These are phyloP conservation scores for Enteromius afrohamiltoni DNA, from an alignment of 2,797 vertebrate species.

Conservation along the genomic window DNA sequence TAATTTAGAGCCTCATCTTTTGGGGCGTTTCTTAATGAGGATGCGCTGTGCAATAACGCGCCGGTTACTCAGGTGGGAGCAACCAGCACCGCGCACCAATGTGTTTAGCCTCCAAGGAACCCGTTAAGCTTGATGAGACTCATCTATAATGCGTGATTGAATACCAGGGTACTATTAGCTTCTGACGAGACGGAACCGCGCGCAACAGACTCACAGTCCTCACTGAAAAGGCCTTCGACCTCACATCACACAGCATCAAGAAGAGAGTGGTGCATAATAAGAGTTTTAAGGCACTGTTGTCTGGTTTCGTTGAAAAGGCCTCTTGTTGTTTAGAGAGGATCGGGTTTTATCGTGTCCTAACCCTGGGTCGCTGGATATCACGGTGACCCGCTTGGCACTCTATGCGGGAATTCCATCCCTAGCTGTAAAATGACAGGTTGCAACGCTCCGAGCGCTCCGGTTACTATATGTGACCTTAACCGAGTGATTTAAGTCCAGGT, in stretches of 20 bases:
- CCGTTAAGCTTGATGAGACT: constrained; percentile 78
- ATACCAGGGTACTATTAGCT: constrained; percentile 68
- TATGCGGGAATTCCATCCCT: constrained; percentile 62
- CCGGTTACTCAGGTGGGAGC: constrained; percentile 68
- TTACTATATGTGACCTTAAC: constrained; percentile 50
- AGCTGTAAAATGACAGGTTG: constrained; percentile 64
- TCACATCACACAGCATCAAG: constrained; percentile 45
- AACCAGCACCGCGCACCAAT: constrained; percentile 63
- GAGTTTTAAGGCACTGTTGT: constrained; percentile 54
- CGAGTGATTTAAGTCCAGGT: constrained; percentile 52
- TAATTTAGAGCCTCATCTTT: constrained; percentile 80
- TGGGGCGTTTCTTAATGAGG: constrained; percentile 77
- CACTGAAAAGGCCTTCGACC: constrained; percentile 40
- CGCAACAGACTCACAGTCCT: neutral
- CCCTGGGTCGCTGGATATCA: constrained; percentile 50
- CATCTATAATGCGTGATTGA: constrained; percentile 83
- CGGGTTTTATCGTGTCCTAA: constrained; percentile 63
- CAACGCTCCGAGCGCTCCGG: constrained; percentile 49
- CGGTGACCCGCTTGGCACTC: constrained; percentile 57
- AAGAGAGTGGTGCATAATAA: constrained; percentile 47
- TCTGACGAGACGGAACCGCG: constrained; percentile 29
- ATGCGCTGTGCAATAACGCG: constrained; percentile 76
- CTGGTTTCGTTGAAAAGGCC: constrained; percentile 60
- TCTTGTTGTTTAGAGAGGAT: constrained; percentile 60
- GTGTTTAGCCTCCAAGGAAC: constrained; percentile 79